Conservation (phyloP, 2,888 invertebrate genomes). For the Halictus ligatus region DNA sequence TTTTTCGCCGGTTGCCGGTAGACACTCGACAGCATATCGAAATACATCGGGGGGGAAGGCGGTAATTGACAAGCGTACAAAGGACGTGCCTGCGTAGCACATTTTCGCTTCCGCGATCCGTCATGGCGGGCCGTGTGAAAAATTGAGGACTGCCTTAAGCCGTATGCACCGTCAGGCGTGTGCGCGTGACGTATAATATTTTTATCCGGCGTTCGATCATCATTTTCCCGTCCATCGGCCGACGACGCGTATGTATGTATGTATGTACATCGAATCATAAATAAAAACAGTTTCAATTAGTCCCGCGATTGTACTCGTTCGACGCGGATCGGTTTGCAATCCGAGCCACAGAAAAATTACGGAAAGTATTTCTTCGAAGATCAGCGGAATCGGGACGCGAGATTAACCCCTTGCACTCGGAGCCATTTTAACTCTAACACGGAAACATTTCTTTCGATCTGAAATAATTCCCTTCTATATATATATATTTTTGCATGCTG, state of each 20-base stretch:
- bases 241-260: neutral
- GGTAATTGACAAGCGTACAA: constrained; percentile 57
- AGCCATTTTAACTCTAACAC: no score
- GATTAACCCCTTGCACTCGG: no score
- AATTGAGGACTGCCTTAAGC: constrained; percentile 29
- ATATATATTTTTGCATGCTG: no score
- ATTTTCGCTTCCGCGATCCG: constrained; percentile 31
- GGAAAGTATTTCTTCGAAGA: constrained; percentile 5
- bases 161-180: constrained; percentile 11
- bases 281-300: neutral
- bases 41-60: constrained; percentile 29
- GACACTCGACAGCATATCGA: constrained; percentile 45
- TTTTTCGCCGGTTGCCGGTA: constrained; percentile 32
- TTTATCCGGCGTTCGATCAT: neutral
- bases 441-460: no score
- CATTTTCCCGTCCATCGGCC: neutral
- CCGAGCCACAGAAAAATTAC: neutral
- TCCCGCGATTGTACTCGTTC: neutral
- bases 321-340: neutral
- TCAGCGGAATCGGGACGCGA: constrained; percentile 18
- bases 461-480: no score
- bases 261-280: neutral
- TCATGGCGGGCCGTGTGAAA: constrained; percentile 6
- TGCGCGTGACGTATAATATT: constrained; percentile 7
- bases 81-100: constrained; percentile 45